These are phyloP conservation scores for Parnassius orleans DNA, from an alignment of 2,888 invertebrate species.

Conservation along the genomic window DNA sequence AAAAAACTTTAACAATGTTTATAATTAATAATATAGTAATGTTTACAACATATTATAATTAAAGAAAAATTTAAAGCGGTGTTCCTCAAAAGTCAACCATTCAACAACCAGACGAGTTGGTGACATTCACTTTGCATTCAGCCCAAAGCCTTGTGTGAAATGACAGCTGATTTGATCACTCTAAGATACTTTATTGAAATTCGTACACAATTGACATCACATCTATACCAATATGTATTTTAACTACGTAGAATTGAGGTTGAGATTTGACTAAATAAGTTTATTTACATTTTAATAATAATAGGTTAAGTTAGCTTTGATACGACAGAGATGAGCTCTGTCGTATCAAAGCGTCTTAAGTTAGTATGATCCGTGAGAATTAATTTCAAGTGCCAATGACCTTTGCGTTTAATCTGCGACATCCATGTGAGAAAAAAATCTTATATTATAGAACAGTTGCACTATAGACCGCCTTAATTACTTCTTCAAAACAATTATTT, in stretches of 20 bases:
- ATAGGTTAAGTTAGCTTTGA: too few species aligned
- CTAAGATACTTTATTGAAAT: conserved; percentile 47
- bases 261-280: conserved; percentile 26
- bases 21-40: too few species aligned
- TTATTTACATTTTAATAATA: conserved; percentile 41
- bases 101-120: conserved; percentile 33
- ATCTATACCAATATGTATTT: conserved; percentile 31
- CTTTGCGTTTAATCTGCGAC: conserved; percentile 60
- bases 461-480: too few species aligned
- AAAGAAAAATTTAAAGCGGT: too few species aligned
- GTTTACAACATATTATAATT: too few species aligned
- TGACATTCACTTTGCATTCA: conserved; percentile 52
- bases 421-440: conserved; percentile 53
- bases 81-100: not conserved
- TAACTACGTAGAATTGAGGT: conserved; percentile 33
- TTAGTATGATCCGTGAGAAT: conserved; percentile 67
- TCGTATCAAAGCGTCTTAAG: conserved; percentile 60
- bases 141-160: conserved; percentile 66
- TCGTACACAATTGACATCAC: conserved; percentile 29
- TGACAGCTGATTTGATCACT: conserved; percentile 67
- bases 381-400: conserved; percentile 69
- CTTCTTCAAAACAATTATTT: too few species aligned
- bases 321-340: too few species aligned
- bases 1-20: too few species aligned
- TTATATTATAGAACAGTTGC: not conserved